These are phyloP conservation scores for Lochmaea crataegi DNA, from an alignment of 2,888 invertebrate species.

Conservation along the genomic window DNA sequence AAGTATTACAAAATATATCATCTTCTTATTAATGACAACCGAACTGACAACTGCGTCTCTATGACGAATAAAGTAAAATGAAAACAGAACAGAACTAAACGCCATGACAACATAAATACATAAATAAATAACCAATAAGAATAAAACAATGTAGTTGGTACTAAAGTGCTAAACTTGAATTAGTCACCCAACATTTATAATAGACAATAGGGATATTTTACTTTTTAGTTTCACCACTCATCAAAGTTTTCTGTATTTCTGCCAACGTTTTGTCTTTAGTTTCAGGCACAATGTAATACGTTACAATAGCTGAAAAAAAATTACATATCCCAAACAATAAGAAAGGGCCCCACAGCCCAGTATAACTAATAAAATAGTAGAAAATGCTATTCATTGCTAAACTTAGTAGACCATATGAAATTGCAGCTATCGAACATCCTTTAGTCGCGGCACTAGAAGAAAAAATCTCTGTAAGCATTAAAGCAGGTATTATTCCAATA, in stretches of 20 bases:
- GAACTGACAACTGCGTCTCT: no score
- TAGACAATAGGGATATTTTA: neutral
- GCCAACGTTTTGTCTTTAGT: constrained; percentile 24
- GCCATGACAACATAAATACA: no score
- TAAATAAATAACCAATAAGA: no score
- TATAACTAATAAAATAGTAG: constrained; percentile 51
- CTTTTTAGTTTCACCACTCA: neutral
- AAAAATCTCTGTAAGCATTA: constrained; percentile 56
- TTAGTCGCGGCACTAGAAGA: constrained; percentile 55
- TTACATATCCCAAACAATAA: constrained; percentile 28
- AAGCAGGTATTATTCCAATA: constrained; percentile 53
- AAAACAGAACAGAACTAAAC: no score
- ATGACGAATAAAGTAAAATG: no score
- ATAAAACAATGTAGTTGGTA: no score
- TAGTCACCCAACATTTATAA: no score
- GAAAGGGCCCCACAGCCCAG: constrained; percentile 51
- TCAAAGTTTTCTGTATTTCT: constrained; percentile 19
- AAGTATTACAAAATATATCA: no score
- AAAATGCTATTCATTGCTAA: constrained; percentile 53
- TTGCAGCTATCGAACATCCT: constrained; percentile 42
- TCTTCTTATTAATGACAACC: no score
- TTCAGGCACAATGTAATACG: constrained; percentile 24
- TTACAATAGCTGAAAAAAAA: constrained; percentile 10
- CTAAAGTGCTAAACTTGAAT: no score
- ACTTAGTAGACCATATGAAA: constrained; percentile 2